Evolutionary conservation across 1,140 invertebrate species (phyloP), one percentile per base, ranked within the genome.

Genomic region (Meloidogyne exigua): DNA sequence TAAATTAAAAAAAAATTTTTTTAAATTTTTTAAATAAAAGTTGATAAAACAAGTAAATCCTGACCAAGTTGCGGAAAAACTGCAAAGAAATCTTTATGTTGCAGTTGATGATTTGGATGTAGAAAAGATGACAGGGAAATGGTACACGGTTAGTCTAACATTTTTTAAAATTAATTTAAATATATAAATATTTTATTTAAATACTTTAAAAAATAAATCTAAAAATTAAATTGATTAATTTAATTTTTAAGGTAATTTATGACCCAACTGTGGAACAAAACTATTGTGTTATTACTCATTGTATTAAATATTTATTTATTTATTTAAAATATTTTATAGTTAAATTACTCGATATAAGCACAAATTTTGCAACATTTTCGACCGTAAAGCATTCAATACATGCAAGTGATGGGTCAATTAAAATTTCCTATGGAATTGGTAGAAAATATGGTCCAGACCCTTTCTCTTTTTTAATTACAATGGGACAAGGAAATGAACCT

Each of bases 101-200:
- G 74, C 84, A 7, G 75, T 86, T 36, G 83, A 84, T 21, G 83
- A 84, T 78, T 25, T 84, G 5, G 79, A 84, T 13, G 39, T 84
- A 12, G 72, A 82, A n/a, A 73, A 71, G 18, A 44, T 86, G 68
- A 80, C 84, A 74, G 83, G 83, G 2, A 76, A 76, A 28, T 84
- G 83, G 84, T 80, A 78, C 63, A 77, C 76, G 70, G 76, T 77
- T 49, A 10, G n/a, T 23, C 11, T 44, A 44, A n/a, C n/a, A n/a
- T n/a, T n/a, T n/a, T n/a, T n/a, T n/a, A n/a, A n/a, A n/a, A n/a
- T n/a, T n/a, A n/a, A n/a, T n/a, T n/a, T n/a, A n/a, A n/a, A n/a
- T n/a, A n/a, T n/a, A n/a, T n/a, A n/a, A n/a, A n/a, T n/a, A n/a
- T n/a, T n/a, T n/a, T n/a, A n/a, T n/a, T n/a, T n/a, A n/a, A n/a